Evolutionary conservation across 1,140 invertebrate species (phyloP), one percentile per base, ranked within the genome.

Genomic region (Drosophila truncata): DNA sequence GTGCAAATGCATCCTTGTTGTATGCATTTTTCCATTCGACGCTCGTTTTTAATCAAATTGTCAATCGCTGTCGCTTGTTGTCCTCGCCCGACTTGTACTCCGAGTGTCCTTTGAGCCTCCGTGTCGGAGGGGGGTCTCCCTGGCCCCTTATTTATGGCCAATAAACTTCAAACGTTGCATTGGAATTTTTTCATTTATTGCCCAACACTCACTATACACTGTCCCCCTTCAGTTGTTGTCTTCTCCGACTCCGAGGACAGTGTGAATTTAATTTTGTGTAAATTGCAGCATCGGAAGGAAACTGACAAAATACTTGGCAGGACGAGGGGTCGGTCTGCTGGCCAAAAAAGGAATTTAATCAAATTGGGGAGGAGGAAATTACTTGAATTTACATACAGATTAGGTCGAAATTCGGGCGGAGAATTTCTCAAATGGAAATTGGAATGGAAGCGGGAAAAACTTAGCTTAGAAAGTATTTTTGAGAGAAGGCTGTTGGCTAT

Each of bases 201-300:
- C 80, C 75, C 66, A 39, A 35, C 65, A 44, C 41, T 55, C 59
- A 13, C 14, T 20, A 42, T 23, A 8, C 33, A 31, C 25, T n/a
- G n/a, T 18, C 23, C 55, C 25, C 35, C 39, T 41, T 33, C 33
- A 33, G 33, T 7, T 29, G 39, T 47, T 52, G 50, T 44, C 49
- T 33, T 29, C 16, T 42, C 69, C 29, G 35, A 37, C 33, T 29
- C 52, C 52, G 78, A 90, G 85, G 78, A 88, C 81, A 88, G 62
- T 90, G 83, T 75, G 81, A 88, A 90, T 90, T 88, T 90, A 90
- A 88, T 88, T 90, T 81, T 88, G 80, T 84, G 85, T 87, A 87
- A 88, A 90, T 88, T 90, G 86, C 80, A 88, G 67, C 60, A 64
- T 49, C 64, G 44, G 57, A 52, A 62, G 50, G 41, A 70, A 75